phyloP scores from a whole-genome alignment of 2,888 invertebrate genomes.

The Dermolepida albohirtum region DNA sequence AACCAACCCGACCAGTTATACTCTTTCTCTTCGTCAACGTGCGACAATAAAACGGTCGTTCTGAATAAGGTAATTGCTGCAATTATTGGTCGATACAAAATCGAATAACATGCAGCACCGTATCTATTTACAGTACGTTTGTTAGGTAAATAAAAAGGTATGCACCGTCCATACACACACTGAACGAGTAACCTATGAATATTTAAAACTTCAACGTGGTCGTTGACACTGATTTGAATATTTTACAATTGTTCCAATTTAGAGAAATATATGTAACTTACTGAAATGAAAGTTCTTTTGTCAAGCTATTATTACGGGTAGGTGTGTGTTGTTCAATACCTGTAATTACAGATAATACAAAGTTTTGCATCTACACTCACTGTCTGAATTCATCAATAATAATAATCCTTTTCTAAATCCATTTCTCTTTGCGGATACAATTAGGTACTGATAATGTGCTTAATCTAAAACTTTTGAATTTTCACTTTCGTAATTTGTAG shows the following conservation, averaged over 20 bases:
- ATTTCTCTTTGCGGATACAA: too few relatives aligned
- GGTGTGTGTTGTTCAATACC: too few relatives aligned
- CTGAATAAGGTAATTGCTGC: conserved; percentile 25
- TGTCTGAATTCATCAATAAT: too few relatives aligned
- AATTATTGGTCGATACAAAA: conserved; percentile 13
- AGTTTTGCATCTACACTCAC: too few relatives aligned
- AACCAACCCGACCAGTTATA: not conserved
- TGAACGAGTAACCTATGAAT: conserved; percentile 17
- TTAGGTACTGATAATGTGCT: too few relatives aligned
- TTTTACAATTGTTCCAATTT: conserved; percentile 29
- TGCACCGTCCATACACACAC: not conserved
- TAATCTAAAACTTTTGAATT: too few relatives aligned
- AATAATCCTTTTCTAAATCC: too few relatives aligned
- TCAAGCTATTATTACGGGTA: conserved; percentile 6
- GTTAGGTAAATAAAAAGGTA: not conserved
- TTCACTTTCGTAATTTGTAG: too few relatives aligned
- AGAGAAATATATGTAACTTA: not conserved
- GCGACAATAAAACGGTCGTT: conserved; percentile 9
- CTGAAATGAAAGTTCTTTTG: conserved; percentile 13
- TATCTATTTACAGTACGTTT: not conserved
- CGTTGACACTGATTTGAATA: conserved; percentile 29
- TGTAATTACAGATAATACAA: too few relatives aligned
- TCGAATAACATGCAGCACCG: not conserved
- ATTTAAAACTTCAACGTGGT: conserved; percentile 13
- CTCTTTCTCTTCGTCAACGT: conserved; percentile 8